Percentiles rank a stretch among this genome's conserved stretches.
phyloP scores from a whole-genome alignment of 2,113 vertebrate genomes.

The Chaetodon auriga region DNA sequence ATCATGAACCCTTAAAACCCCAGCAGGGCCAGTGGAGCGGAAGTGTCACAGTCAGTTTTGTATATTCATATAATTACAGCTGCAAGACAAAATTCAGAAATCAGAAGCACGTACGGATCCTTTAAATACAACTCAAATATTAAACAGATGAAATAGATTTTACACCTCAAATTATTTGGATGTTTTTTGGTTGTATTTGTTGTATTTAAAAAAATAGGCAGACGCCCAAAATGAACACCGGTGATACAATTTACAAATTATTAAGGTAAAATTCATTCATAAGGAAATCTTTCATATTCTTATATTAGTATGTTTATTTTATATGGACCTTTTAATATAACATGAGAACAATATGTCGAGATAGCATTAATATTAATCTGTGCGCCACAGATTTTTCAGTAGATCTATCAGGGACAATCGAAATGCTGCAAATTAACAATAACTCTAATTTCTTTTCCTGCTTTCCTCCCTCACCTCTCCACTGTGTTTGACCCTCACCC shows the following conservation, averaged over 20 bases:
- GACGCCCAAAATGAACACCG: too few species aligned
- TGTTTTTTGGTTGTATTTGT: background rate
- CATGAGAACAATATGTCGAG: background rate
- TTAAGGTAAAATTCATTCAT: background rate
- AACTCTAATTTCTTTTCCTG: background rate
- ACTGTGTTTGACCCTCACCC: slow-evolving; percentile 23
- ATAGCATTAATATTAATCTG: background rate
- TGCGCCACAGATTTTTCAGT: background rate
- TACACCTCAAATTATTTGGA: background rate
- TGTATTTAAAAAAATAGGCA: background rate
- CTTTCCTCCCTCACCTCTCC: background rate
- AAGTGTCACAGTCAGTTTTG: background rate
- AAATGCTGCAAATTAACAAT: background rate
- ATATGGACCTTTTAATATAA: background rate
- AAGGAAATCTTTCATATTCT: background rate
- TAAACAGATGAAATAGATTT: background rate
- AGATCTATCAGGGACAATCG: background rate
- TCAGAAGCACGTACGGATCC: background rate
- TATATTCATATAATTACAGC: background rate
- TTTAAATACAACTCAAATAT: background rate
- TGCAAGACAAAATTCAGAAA: background rate
- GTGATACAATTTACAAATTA: background rate
- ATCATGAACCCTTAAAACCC: background rate
- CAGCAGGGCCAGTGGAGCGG: background rate
- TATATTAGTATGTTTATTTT: background rate